phyloP scores from a whole-genome alignment of 2,113 vertebrate genomes.

The Coturnix japonica region DNA sequence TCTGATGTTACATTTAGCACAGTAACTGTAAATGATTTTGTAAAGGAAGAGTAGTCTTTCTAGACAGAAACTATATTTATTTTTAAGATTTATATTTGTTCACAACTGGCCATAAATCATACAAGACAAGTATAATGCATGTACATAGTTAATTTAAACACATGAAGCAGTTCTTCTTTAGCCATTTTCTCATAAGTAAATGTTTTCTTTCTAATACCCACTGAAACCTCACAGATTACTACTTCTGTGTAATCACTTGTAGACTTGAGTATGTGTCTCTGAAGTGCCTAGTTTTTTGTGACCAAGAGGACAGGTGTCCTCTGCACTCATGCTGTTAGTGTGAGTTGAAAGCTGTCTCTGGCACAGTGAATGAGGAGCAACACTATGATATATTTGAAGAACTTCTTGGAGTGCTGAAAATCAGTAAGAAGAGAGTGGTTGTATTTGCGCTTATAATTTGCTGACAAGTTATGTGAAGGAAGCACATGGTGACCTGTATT shows the following conservation, averaged over 20 bases:
- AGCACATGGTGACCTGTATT: fast-evolving
- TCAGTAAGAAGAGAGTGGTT: not conserved
- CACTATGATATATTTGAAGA: not conserved
- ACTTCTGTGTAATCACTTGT: not conserved
- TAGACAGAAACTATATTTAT: not conserved
- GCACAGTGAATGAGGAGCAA: not conserved
- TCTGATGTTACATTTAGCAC: not conserved
- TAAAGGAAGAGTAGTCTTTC: not conserved
- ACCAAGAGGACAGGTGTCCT: not conserved
- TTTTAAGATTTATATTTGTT: not conserved
- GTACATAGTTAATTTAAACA: not conserved
- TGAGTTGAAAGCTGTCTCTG: not conserved
- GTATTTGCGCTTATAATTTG: not conserved
- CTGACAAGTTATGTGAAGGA: not conserved
- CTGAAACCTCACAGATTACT: not conserved
- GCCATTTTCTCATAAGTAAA: not conserved
- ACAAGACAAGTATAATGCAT: not conserved
- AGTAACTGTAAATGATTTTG: not conserved
- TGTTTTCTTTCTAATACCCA: not conserved
- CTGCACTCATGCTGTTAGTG: not conserved
- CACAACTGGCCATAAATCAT: not conserved
- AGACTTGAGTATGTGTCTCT: not conserved
- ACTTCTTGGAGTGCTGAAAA: not conserved
- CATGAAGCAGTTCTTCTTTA: not conserved
- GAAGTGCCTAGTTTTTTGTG: not conserved